Evolutionary conservation across 2,797 vertebrate species (phyloP).

Genomic region (Ctenopoma kingsleyae): DNA sequence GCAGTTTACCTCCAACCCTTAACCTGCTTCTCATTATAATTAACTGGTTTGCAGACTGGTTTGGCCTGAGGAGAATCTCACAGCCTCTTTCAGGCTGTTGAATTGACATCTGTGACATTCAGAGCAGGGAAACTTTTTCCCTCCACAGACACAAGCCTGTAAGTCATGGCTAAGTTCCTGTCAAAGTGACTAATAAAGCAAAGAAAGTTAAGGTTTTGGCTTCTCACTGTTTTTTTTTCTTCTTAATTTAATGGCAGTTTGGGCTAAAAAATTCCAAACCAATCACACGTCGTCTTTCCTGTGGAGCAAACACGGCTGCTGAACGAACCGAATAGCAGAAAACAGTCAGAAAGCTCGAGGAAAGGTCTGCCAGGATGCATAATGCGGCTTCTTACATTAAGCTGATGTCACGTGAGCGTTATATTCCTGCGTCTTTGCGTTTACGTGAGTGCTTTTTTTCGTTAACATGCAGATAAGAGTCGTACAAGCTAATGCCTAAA

Average conservation of each 20-base stretch:
- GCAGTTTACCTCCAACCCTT: not conserved
- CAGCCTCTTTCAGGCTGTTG: not conserved
- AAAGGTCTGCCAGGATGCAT: slow-evolving; percentile 20
- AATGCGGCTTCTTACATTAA: slow-evolving; percentile 33
- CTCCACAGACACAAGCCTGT: slow-evolving; percentile 1
- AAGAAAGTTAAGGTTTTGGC: not conserved
- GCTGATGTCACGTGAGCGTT: slow-evolving; percentile 43
- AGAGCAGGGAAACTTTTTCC: not conserved
- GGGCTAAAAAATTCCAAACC: not conserved
- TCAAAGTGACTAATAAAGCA: slow-evolving; percentile 39
- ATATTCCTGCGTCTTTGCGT: slow-evolving; percentile 36
- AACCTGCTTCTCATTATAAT: not conserved
- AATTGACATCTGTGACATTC: not conserved
- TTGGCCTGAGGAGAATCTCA: not conserved
- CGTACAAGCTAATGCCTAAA: slow-evolving; percentile 72
- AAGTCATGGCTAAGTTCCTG: slow-evolving; percentile 58
- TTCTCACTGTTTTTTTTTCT: not conserved
- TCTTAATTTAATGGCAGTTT: slow-evolving; percentile 6
- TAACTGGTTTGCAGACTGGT: not conserved
- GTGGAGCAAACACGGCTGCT: not conserved
- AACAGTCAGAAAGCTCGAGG: slow-evolving; percentile 16
- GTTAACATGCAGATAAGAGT: slow-evolving; percentile 69
- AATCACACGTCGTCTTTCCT: not conserved
- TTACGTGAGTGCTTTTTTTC: slow-evolving; percentile 44
- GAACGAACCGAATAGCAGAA: not conserved